phyloP scores from a whole-genome alignment of 1,140 invertebrate genomes.

The Papilio polyxenes region DNA sequence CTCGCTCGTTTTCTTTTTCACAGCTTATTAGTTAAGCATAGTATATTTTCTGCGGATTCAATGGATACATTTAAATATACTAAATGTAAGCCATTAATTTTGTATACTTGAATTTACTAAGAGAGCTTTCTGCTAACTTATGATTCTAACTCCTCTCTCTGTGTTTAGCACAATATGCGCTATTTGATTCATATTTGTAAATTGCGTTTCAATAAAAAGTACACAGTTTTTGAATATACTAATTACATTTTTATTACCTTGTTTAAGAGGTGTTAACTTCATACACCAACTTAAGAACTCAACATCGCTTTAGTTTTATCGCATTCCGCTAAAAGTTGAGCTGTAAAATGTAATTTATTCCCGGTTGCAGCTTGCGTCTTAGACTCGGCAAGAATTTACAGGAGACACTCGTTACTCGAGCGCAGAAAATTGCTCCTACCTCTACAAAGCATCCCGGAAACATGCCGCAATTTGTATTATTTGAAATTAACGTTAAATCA shows the following conservation, averaged over 20 bases:
- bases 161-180: neutral
- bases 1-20: neutral
- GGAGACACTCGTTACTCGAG: neutral
- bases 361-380: conserved; percentile 16
- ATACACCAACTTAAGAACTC: neutral
- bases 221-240: neutral
- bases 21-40: neutral
- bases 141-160: no score
- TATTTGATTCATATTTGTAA: neutral
- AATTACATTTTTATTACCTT: conserved; percentile 23
- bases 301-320: conserved; percentile 19
- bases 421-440: conserved; percentile 24
- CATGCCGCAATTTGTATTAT: conserved; percentile 24
- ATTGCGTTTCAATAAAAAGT: neutral
- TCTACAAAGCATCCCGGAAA: conserved; percentile 28
- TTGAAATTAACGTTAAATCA: conserved; percentile 23
- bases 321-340: conserved; percentile 34
- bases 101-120: neutral
- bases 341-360: conserved; percentile 33
- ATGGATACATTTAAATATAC: neutral
- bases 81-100: neutral
- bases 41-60: neutral
- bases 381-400: conserved; percentile 10
- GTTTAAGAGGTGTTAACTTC: conserved; percentile 33
- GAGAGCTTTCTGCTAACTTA: no score